Conservation (phyloP, 2,888 invertebrate genomes). For the Schizotus pectinicornis region DNA sequence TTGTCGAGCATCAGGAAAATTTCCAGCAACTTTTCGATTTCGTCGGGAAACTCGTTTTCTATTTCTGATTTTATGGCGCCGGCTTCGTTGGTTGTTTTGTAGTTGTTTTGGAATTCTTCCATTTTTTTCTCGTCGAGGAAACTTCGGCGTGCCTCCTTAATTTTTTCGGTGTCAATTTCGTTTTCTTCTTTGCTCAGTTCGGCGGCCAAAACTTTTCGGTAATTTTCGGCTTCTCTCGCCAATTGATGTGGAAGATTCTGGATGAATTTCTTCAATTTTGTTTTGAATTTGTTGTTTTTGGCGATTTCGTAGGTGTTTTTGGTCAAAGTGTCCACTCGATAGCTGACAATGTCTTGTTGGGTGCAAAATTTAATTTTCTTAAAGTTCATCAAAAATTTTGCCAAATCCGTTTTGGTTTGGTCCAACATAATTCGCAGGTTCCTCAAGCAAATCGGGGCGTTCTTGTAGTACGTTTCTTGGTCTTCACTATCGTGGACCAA, state of each 20-base stretch:
- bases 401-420: not conserved
- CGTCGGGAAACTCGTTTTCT: not conserved
- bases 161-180: not conserved
- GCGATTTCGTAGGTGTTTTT: not conserved
- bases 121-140: not conserved
- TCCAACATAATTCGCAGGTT: constrained; percentile 6
- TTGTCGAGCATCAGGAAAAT: constrained; percentile 1
- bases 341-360: too few species aligned
- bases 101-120: not conserved
- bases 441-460: not conserved
- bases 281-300: constrained; percentile 1
- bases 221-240: not conserved
- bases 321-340: not conserved
- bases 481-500: not conserved
- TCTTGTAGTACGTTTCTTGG: not conserved
- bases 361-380: not conserved
- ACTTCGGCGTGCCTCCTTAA: not conserved
- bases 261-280: not conserved
- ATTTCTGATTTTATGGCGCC: not conserved
- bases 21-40: constrained; percentile 4
- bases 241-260: not conserved
- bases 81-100: not conserved
- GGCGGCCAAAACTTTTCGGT: constrained; percentile 1
- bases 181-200: constrained; percentile 9
- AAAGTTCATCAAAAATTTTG: not conserved